Evolutionary conservation across 2,797 vertebrate genomes (phyloP), one percentile per base, ranked within the genome.

Genomic region (Moxostoma hubbsi): DNA sequence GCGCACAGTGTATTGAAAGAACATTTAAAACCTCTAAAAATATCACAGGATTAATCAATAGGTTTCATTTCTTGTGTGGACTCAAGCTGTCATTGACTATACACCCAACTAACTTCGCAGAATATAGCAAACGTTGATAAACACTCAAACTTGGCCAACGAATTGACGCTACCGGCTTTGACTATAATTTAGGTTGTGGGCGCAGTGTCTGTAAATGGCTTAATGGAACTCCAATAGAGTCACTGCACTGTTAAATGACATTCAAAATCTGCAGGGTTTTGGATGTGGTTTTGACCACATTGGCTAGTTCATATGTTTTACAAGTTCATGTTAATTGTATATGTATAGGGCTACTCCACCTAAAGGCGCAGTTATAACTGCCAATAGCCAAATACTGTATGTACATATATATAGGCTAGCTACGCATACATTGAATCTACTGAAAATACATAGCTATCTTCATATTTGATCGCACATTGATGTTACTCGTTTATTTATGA

Each of bases 11-110:
- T 65, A 13, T 57, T 51, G 12, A 55, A 46, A 73, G 50, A 71
- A 16, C 69, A 51, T 51, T 79, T 58, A 59, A 73, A 65, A 66
- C 46, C 62, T 59, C 69, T 51, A 53, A 73, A 79, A 73, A 79
- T 73, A 79, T 62, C 62, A 66, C 70, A 66, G 46, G 18, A 73
- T 51, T 46, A 47, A 79, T 79, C 61, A 73, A 67, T 73, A 58
- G 53, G 46, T 50, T 72, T 65, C 0, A 18, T 79, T 57, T 79
- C 16, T 72, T 79, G 10, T 55, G 16, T 57, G 61, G 59, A n/a
- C 50, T 57, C 43, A 55, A 55, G 53, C 45, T 45, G 69, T 57
- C 59, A 36, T 64, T 66, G 68, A 24, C 1, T 45, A 7, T 51
- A 58, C 0, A 1, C 16, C 8, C 61, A 72, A 36, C 51, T 73